phyloP scores from a whole-genome alignment of 2,888 invertebrate species.

The Watsonalla cultraria region DNA sequence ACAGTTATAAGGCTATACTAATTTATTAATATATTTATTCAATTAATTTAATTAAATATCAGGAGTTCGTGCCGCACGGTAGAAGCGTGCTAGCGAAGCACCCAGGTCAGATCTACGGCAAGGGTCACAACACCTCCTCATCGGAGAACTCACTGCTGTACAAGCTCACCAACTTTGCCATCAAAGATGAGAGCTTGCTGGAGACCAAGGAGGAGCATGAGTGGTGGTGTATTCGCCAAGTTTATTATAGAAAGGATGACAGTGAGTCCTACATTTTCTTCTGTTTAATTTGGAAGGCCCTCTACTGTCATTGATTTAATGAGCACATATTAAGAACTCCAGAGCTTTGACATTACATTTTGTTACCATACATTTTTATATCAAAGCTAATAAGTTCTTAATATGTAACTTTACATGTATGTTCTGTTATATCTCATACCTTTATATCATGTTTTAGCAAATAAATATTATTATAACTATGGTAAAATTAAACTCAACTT shows the following conservation, averaged over 20 bases:
- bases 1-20: too few species aligned
- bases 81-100: constrained; percentile 88
- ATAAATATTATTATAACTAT: too few species aligned
- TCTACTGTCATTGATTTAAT: not conserved
- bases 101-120: constrained; percentile 83
- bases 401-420: too few species aligned
- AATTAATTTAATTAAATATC: not conserved
- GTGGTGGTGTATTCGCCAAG: constrained; percentile 70
- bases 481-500: not conserved
- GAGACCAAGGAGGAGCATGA: constrained; percentile 79
- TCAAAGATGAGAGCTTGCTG: constrained; percentile 82
- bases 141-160: constrained; percentile 84
- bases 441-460: too few species aligned
- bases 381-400: too few species aligned
- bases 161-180: constrained; percentile 87
- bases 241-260: constrained; percentile 47
- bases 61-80: constrained; percentile 94
- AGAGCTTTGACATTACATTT: too few species aligned
- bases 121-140: constrained; percentile 63
- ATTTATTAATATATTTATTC: too few species aligned
- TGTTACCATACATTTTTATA: too few species aligned
- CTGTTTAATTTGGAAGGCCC: too few species aligned
- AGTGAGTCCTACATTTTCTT: constrained; percentile 29
- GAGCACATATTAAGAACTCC: not conserved
- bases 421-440: too few species aligned